These are phyloP conservation scores for Philopotamus ludificatus DNA, from an alignment of 1,140 invertebrate species.

Conservation along the genomic window DNA sequence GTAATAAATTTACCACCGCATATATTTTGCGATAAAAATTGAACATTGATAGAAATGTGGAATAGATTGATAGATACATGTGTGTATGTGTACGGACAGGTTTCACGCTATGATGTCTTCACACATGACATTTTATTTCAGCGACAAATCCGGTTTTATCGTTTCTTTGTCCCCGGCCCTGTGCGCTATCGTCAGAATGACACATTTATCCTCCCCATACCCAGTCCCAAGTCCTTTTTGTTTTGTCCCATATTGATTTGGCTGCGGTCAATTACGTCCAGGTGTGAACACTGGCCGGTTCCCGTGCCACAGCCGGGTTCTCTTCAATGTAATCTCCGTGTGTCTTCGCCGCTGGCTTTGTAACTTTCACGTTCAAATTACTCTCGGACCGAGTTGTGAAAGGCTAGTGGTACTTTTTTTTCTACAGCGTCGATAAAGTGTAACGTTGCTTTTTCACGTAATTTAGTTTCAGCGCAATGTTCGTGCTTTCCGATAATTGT, in stretches of 20 bases:
- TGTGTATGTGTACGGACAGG: no score
- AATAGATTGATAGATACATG: no score
- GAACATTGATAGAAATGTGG: not conserved
- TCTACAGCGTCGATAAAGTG: constrained; percentile 25
- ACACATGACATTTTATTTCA: not conserved
- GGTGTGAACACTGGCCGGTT: constrained; percentile 1
- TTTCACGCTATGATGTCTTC: not conserved
- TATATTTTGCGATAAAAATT: constrained; percentile 1
- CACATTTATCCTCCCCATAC: constrained; percentile 9
- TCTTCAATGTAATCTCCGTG: constrained; percentile 32
- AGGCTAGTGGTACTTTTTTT: not conserved
- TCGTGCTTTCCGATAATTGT: constrained; percentile 37
- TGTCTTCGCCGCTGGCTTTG: constrained; percentile 26
- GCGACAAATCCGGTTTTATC: not conserved
- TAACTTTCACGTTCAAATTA: constrained; percentile 35
- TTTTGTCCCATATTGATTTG: not conserved
- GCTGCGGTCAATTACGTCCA: constrained; percentile 25
- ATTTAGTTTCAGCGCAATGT: constrained; percentile 27
- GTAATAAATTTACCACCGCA: no score
- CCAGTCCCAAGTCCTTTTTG: not conserved
- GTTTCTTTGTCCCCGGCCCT: not conserved
- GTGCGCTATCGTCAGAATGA: not conserved
- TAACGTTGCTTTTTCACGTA: constrained; percentile 33
- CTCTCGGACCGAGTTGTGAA: constrained; percentile 2
- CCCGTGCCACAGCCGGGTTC: not conserved